Percentiles rank a stretch among this genome's conserved stretches.
phyloP scores from a whole-genome alignment of 2,888 invertebrate species.

The Piscicola geometra region DNA sequence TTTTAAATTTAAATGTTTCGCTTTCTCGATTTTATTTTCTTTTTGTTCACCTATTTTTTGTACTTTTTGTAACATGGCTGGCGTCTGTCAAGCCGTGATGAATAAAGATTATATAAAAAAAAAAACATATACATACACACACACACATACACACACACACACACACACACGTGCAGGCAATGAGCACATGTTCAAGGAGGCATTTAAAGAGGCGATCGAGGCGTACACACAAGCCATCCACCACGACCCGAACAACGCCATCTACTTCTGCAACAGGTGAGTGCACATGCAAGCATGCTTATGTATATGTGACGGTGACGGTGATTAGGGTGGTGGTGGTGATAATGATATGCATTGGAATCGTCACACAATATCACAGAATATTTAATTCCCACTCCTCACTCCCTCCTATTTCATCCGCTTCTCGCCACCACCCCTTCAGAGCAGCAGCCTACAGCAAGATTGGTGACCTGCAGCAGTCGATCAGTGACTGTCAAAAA shows the following conservation, averaged over 20 bases:
- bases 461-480: conserved; percentile 73
- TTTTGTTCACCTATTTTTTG: no score
- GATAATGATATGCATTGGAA: no score
- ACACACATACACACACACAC: background rate
- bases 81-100: no score
- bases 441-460: conserved; percentile 91
- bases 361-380: no score
- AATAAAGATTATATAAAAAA: no score
- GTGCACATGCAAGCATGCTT: conserved; percentile 25
- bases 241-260: conserved; percentile 79
- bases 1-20: no score
- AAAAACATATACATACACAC: background rate
- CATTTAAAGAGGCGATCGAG: conserved; percentile 70
- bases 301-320: no score
- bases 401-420: background rate
- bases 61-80: no score
- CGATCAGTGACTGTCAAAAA: conserved; percentile 82
- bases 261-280: conserved; percentile 84
- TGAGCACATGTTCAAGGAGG: conserved; percentile 75
- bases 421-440: conserved; percentile 32
- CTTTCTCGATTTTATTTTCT: no score
- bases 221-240: conserved; percentile 84
- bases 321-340: no score
- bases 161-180: conserved; percentile 52
- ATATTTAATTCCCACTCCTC: background rate